Conservation (phyloP, 92 coral and sea anemone genomes). For the Isaurus tuberculatus region DNA sequence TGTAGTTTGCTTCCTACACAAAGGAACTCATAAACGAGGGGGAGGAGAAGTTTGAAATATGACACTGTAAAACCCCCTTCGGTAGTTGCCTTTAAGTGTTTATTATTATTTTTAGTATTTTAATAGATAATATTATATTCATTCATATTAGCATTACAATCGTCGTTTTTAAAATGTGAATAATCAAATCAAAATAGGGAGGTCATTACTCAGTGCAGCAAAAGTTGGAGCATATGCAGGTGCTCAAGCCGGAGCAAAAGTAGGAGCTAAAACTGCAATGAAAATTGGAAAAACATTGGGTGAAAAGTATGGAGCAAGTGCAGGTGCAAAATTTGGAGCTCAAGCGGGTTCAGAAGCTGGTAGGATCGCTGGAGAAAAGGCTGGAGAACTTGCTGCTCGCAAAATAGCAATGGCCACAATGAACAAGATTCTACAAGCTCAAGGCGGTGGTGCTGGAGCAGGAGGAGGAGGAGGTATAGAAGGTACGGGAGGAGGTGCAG, state of each 20-base stretch:
- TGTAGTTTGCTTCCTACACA: too few species aligned
- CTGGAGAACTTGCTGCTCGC: conserved; percentile 40
- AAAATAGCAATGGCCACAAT: conserved; percentile 29
- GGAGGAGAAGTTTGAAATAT: too few species aligned
- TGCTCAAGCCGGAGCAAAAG: conserved; percentile 32
- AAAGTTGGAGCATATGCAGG: conserved; percentile 44
- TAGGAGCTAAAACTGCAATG: conserved; percentile 24
- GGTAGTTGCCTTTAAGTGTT: too few species aligned
- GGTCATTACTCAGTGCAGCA: conserved; percentile 16
- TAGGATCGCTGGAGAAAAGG: conserved; percentile 37
- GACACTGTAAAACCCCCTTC: too few species aligned
- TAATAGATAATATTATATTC: too few species aligned
- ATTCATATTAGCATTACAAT: background rate
- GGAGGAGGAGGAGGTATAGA: background rate
- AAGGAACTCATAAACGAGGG: too few species aligned
- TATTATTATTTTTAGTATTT: too few species aligned
- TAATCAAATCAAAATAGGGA: background rate
- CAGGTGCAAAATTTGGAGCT: conserved; percentile 39
- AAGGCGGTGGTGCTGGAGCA: background rate
- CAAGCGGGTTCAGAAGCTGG: conserved; percentile 46
- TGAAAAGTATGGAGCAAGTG: conserved; percentile 28
- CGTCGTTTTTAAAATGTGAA: background rate
- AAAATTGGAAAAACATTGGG: conserved; percentile 26
- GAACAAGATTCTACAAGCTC: conserved; percentile 6
- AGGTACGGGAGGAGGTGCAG: conserved; percentile 1